Evolutionary conservation across 2,113 vertebrate genomes (phyloP), one percentile per base, ranked within the genome.

Genomic region (Suricata suricatta): DNA sequence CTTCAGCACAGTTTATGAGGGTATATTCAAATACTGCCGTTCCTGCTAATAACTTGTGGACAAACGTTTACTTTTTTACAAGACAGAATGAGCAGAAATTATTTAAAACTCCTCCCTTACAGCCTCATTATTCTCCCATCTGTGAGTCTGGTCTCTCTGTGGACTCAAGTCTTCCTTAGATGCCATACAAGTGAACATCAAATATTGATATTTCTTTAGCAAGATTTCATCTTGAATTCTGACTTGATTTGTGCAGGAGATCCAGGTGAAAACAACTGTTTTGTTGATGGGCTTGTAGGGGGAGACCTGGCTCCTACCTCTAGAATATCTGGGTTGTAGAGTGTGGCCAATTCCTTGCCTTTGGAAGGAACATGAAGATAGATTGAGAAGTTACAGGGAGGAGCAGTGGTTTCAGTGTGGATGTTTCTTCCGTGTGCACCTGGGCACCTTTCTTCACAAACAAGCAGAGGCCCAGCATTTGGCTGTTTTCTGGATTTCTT

Each of bases 401-500:
- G 83, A 33, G 35, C 4, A 69, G 47, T 25, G 41, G 79, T 41
- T 80, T 54, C 15, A 33, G 66, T 50, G 50, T 57, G 76, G 44
- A 16, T 64, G 69, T 29, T 88, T 11, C 29, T 87, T 96, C 41
- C 33, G 16, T 3, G 6, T 16, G 76, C 90, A 92, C 57, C 92
- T 68, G 94, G 77, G 7, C 3, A 19, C 16, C 17, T 52, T 19
- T 94, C 60, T 64, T 44, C 44, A 33, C 41, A 38, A 76, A 31
- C 13, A 8, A 29, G 31, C 64, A 27, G 33, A 72, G 77, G 41
- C 38, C 60, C 90, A 60, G 93, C 84, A 33, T 84, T 90, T 93
- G 60, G 64, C 94, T 96, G 25, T 81, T 96, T 95, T 96, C 93
- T 88, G 81, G 84, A 79, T 88, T 96, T 98, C 94, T 94, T 94